These are phyloP conservation scores for Diachasma alloeum DNA, from an alignment of 1,140 invertebrate species.

Conservation along the genomic window DNA sequence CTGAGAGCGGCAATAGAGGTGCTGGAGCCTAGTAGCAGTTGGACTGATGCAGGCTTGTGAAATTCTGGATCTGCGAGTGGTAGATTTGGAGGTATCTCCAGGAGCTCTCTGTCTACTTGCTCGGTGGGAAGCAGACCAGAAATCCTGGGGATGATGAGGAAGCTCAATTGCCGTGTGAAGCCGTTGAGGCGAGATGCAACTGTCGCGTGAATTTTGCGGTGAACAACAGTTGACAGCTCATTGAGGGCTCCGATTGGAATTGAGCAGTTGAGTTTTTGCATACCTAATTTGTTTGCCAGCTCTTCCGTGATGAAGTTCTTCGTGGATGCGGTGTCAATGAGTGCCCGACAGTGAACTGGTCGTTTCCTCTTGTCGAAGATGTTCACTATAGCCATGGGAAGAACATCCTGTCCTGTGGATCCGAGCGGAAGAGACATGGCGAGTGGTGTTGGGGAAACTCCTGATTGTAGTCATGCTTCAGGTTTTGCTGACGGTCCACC, in stretches of 20 bases:
- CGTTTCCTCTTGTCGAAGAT: not conserved
- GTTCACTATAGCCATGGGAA: not conserved
- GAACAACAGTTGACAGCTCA: not conserved
- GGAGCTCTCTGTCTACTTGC: conserved; percentile 11
- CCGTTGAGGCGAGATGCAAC: conserved; percentile 6
- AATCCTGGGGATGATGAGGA: conserved; percentile 30
- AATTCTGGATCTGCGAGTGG: conserved; percentile 34
- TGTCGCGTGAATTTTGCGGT: not conserved
- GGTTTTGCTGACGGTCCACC: not conserved
- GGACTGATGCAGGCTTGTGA: conserved; percentile 21
- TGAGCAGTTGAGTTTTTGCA: not conserved
- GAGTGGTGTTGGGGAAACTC: not conserved
- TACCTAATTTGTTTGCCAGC: not conserved
- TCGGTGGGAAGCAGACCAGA: conserved; percentile 14
- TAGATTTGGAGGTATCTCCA: conserved; percentile 31
- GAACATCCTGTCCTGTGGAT: not conserved
- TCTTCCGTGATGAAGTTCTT: not conserved
- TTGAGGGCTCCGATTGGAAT: not conserved
- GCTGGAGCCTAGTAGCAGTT: conserved; percentile 34
- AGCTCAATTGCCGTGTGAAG: conserved; percentile 21
- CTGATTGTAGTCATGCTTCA: not conserved
- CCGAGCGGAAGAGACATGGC: not conserved
- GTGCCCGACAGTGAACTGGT: not conserved
- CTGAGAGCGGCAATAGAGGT: conserved; percentile 34
- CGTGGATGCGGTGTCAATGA: not conserved